Base-by-base conservation (phyloP, 2,888 invertebrate genomes). In the Drosophila gaucha region DNA sequence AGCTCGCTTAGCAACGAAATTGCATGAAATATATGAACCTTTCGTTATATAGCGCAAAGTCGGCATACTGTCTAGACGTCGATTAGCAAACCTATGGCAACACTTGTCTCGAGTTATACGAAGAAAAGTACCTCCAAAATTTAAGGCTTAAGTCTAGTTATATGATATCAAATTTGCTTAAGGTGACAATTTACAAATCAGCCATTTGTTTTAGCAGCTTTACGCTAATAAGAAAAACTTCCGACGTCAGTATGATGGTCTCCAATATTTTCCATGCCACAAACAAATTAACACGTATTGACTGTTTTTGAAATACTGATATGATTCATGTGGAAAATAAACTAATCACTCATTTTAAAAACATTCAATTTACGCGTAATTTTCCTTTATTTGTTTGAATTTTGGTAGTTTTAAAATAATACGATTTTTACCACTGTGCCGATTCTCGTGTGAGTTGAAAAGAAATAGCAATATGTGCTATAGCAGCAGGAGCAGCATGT, bases 191-290 rank as follows among this genome's bases (percentile, higher is more conserved):
- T 60, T 47, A 28, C 35, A 18, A 26, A 52, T 52, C 38, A 74
- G 44, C 33, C 47, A 51, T 64, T 57, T 31, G 65, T 64, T 60
- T 79, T 84, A 84, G 70, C 85, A 74, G 46, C 39, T 54, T 28
- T 16, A 46, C 36, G 76, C 67, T 80, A 80, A 80, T 67, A 62
- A 57, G 60, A 68, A 84, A 84, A 80, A 52, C 70, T 80, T 78
- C 82, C 75, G 24, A 60, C 33, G 39, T 50, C 50, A 66, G 50
- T 58, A 49, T 18, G 5, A 55, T 31, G 31, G 36, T 43, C 16
- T 12, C 47, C 41, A 50, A 59, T 65, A 74, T 70, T 82, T 76
- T 70, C 59, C 80, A 79, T 71, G 51, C 47, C 56, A 24, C 56
- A 55, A 41, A 47, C 24, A 52, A 67, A 77, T 80, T 78, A 80